Percentiles rank a stretch among this genome's conserved stretches.
These are phyloP conservation scores for Trissonchulus latispiculum DNA, from an alignment of 2,888 invertebrate species.

Conservation along the genomic window DNA sequence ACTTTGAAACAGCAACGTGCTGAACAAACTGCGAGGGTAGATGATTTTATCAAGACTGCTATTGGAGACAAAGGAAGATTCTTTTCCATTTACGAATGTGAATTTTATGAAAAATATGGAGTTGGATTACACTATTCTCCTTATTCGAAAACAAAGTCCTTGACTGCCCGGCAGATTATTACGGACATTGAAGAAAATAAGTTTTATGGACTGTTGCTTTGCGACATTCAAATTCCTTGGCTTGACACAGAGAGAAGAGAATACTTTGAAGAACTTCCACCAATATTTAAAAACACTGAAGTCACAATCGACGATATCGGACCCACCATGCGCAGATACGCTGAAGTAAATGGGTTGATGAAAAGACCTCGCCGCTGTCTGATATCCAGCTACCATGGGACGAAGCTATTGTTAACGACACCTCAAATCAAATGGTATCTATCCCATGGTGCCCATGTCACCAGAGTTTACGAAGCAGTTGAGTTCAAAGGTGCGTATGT, in stretches of 20 bases:
- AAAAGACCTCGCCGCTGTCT: background rate
- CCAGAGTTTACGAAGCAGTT: slow-evolving; percentile 1
- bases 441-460: background rate
- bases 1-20: background rate
- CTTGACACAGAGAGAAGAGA: background rate
- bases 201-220: background rate
- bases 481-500: background rate
- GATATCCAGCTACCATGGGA: background rate
- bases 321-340: background rate
- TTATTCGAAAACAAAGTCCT: background rate
- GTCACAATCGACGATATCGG: background rate
- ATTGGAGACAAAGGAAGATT: background rate
- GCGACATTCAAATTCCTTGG: slow-evolving; percentile 10
- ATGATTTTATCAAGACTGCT: background rate
- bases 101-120: background rate
- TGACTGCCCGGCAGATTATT: background rate
- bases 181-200: background rate
- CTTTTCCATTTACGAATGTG: background rate
- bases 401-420: background rate
- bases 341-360: background rate
- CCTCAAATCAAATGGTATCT: background rate
- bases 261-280: slow-evolving; percentile 3
- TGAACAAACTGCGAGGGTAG: background rate
- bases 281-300: slow-evolving; percentile 12
- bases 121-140: too few species aligned